These are phyloP conservation scores for Aplysia californica DNA, from an alignment of 1,140 invertebrate species.

Conservation along the genomic window DNA sequence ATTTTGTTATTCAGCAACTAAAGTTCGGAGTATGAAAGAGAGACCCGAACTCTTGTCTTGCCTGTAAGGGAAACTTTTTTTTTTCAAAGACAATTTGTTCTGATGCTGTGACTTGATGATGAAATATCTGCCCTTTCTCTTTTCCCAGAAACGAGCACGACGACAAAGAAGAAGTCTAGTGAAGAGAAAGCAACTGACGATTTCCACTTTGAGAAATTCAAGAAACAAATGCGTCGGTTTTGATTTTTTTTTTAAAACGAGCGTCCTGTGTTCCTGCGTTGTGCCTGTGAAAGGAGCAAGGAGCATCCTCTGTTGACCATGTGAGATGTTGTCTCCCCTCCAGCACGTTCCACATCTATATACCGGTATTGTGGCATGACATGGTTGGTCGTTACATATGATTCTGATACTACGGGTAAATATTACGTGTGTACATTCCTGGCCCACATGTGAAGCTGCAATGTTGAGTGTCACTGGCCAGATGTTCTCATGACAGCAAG, in stretches of 20 bases:
- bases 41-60: neutral
- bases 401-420: too few relatives aligned
- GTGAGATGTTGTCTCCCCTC: too few relatives aligned
- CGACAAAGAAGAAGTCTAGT: slow-evolving; percentile 65
- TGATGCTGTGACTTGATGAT: neutral
- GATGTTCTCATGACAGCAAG: too few relatives aligned
- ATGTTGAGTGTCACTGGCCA: too few relatives aligned
- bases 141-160: neutral
- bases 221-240: slow-evolving; percentile 93
- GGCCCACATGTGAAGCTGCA: too few relatives aligned
- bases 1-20: neutral
- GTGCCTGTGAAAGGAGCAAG: neutral
- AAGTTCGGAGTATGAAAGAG: too few relatives aligned
- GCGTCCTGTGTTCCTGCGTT: neutral
- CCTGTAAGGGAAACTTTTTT: neutral
- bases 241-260: slow-evolving; percentile 27
- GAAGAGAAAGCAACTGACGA: slow-evolving; percentile 95
- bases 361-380: too few relatives aligned
- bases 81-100: neutral
- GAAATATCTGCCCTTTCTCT: neutral
- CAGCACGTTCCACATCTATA: too few relatives aligned
- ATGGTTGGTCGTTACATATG: too few relatives aligned
- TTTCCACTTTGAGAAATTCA: slow-evolving; percentile 96
- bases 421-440: too few relatives aligned
- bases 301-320: too few relatives aligned